Conservation (phyloP, 2,797 vertebrate species). For the Synaphobranchus kaupii region DNA sequence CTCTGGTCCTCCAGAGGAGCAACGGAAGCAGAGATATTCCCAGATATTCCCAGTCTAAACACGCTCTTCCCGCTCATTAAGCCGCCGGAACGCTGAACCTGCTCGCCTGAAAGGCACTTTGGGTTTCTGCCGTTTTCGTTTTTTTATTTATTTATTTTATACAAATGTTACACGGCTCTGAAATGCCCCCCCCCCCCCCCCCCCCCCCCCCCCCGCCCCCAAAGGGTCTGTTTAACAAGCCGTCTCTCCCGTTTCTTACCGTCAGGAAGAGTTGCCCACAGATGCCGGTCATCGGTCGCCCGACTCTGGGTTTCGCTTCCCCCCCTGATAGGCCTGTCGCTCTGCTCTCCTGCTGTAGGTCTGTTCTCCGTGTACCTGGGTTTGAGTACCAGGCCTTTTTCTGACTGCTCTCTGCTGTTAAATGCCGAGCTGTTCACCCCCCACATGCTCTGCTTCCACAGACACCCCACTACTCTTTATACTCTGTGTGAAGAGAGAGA, state of each 20-base stretch:
- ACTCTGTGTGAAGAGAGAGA: neutral
- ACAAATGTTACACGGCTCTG: neutral
- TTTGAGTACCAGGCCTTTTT: no score
- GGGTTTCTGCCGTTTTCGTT: neutral
- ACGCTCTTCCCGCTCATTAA: neutral
- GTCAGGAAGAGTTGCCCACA: neutral
- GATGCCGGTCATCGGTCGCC: no score
- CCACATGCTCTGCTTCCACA: no score
- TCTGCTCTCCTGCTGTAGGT: no score
- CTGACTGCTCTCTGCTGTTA: neutral
- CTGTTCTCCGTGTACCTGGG: neutral
- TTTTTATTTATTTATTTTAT: neutral
- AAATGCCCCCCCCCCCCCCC: no score
- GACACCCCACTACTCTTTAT: neutral
- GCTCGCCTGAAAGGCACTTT: neutral
- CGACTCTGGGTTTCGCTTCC: no score
- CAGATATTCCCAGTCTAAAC: neutral
- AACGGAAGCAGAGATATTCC: neutral
- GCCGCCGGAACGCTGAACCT: neutral
- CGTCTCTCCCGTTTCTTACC: neutral
- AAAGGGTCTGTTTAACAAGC: neutral
- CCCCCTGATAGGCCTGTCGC: no score
- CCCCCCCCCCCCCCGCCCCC: no score
- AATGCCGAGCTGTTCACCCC: neutral
- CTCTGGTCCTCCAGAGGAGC: neutral